phyloP scores from a whole-genome alignment of 2,797 vertebrate species.

The Microhierax caerulescens region DNA sequence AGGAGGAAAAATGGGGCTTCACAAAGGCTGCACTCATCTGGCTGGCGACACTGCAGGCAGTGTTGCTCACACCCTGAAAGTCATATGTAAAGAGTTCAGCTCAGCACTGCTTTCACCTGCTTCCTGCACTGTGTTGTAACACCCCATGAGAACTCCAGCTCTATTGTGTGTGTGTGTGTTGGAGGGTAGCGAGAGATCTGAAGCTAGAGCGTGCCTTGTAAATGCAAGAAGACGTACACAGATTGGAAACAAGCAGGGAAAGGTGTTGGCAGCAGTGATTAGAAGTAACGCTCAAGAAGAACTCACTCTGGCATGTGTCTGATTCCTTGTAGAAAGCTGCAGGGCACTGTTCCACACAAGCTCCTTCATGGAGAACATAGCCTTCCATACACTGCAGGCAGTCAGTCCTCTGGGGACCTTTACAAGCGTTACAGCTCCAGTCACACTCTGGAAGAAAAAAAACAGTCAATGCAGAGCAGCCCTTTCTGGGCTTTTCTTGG shows the following conservation, averaged over 20 bases:
- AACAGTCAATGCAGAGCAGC: neutral
- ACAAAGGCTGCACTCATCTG: constrained; percentile 80
- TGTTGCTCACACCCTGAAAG: constrained; percentile 83
- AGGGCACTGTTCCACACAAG: constrained; percentile 84
- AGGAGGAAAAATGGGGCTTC: constrained; percentile 76
- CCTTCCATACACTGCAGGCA: constrained; percentile 95
- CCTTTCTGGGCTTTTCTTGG: neutral
- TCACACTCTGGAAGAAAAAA: constrained; percentile 85
- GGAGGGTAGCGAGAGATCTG: neutral
- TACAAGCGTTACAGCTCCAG: constrained; percentile 92
- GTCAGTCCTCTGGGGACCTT: constrained; percentile 85
- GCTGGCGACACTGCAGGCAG: constrained; percentile 81
- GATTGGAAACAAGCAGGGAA: neutral
- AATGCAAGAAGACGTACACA: neutral
- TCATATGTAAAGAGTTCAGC: neutral
- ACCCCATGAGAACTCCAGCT: neutral
- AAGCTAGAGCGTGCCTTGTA: neutral
- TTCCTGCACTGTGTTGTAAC: neutral
- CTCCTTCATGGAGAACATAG: constrained; percentile 82
- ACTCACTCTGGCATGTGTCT: constrained; percentile 87
- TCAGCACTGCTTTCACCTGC: neutral
- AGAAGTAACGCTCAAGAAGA: neutral
- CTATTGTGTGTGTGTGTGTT: fast-evolving
- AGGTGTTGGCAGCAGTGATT: fast-evolving
- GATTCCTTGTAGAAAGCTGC: constrained; percentile 77